These are phyloP conservation scores for Mycetomoellerius zeteki DNA, from an alignment of 1,140 invertebrate genomes.

Conservation along the genomic window DNA sequence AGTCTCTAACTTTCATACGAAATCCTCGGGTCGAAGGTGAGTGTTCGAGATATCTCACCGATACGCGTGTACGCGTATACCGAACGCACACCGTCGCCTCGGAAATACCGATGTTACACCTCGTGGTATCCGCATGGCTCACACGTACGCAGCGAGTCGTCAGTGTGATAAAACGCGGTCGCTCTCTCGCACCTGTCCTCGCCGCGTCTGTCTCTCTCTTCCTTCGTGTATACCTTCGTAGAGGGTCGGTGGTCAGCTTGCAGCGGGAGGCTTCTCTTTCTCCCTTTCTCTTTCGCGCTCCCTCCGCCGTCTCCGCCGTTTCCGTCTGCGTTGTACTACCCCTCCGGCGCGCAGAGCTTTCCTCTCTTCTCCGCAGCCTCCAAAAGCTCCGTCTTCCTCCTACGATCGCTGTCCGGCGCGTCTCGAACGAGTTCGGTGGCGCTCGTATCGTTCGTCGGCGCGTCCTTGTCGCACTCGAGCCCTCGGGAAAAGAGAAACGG, in stretches of 20 bases:
- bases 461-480: conserved; percentile 63
- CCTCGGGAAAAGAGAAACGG: neutral
- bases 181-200: conserved; percentile 22
- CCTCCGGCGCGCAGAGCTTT: conserved; percentile 60
- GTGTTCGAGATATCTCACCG: conserved; percentile 27
- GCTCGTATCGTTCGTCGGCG: conserved; percentile 68
- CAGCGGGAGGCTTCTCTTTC: conserved; percentile 41
- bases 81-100: conserved; percentile 50
- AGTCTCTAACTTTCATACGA: conserved; percentile 20
- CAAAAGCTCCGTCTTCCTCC: conserved; percentile 64
- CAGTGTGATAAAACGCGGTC: conserved; percentile 71
- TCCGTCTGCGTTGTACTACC: conserved; percentile 57
- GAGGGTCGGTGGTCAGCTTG: conserved; percentile 71
- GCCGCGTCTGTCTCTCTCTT: conserved; percentile 46
- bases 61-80: neutral
- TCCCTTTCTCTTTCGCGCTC: conserved; percentile 58
- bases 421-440: conserved; percentile 77
- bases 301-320: conserved; percentile 65
- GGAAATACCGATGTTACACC: conserved; percentile 69
- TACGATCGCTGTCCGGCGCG: conserved; percentile 71
- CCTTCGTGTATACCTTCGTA: conserved; percentile 52
- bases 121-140: conserved; percentile 62
- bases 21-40: conserved; percentile 34
- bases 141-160: conserved; percentile 33
- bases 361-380: conserved; percentile 57